Base-by-base conservation (phyloP, 1,140 invertebrate species). In the Bombus turneri region DNA sequence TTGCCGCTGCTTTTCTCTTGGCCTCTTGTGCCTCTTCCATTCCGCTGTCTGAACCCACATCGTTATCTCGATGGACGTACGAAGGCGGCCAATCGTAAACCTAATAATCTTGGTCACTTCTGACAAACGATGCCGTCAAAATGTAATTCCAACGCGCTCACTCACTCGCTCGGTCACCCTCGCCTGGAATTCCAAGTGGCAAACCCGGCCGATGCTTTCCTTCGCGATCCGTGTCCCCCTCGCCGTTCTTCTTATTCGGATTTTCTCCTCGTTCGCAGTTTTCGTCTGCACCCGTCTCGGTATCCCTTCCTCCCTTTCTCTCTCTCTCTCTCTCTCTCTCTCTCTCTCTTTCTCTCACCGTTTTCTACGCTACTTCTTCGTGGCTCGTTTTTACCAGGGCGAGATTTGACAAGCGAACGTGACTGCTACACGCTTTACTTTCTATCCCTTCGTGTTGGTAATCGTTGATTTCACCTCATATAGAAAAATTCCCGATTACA, bases 61-160 rank as follows among this genome's bases (percentile, higher is more conserved):
- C 83, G 83, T 90, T 90, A 85, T 87, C 82, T 88, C 83, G 86
- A 90, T 79, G 86, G 83, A 90, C 79, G 78, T 78, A 80, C 69
- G 85, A 87, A 88, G 87, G 92, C 89, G 89, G 89, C 92, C 93
- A 94, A 92, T 94, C 93, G 91, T 93, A 93, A 94, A 94, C 93
- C 93, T 93, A 94, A 94, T 94, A 94, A 94, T 94, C 93, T 92
- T 86, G 91, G 91, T 92, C 91, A 92, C 93, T 94, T 90, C 90
- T 94, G 92, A 94, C 92, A 94, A 94, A 94, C 92, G 93, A 93
- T 92, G 87, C 93, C 93, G 93, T 93, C 93, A 94, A 94, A 93
- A 94, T 93, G 93, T 94, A 93, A 94, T 93, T 93, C 92, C 93
- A 89, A 87, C 90, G 92, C 88, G 90, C 90, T 93, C 88, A 89